Conservation (phyloP, 2,888 invertebrate species). For the Diarsia mendica region DNA sequence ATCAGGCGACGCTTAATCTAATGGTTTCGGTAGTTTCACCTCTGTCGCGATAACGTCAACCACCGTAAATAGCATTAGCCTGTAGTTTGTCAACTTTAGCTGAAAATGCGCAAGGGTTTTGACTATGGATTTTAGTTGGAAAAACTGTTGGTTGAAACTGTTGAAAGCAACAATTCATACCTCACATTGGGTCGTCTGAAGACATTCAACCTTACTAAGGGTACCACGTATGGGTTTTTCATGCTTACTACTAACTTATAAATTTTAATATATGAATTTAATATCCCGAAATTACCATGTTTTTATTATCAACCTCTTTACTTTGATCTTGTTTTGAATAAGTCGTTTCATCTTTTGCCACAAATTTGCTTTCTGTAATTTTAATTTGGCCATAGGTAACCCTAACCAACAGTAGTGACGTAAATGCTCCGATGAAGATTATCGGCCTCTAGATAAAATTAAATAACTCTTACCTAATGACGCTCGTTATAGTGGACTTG, state of each 20-base stretch:
- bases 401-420: conserved; percentile 76
- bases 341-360: neutral
- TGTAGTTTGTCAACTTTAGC: conserved; percentile 80
- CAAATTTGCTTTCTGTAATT: neutral
- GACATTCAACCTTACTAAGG: neutral
- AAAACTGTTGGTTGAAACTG: neutral
- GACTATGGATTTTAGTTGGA: conserved; percentile 9
- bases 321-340: conserved; percentile 25
- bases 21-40: conserved; percentile 81
- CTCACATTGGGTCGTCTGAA: neutral
- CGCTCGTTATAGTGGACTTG: conserved; percentile 45
- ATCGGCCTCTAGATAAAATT: conserved; percentile 81
- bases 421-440: conserved; percentile 77
- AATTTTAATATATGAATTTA: neutral
- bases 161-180: neutral
- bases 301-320: neutral
- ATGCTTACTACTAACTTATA: neutral
- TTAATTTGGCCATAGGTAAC: conserved; percentile 24
- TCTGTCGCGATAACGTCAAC: conserved; percentile 85
- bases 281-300: neutral
- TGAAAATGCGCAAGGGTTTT: conserved; percentile 76
- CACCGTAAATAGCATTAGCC: conserved; percentile 82
- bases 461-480: conserved; percentile 60
- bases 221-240: neutral
- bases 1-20: conserved; percentile 75